These are phyloP conservation scores for Lacerta agilis DNA, from an alignment of 2,797 vertebrate species.

Conservation along the genomic window DNA sequence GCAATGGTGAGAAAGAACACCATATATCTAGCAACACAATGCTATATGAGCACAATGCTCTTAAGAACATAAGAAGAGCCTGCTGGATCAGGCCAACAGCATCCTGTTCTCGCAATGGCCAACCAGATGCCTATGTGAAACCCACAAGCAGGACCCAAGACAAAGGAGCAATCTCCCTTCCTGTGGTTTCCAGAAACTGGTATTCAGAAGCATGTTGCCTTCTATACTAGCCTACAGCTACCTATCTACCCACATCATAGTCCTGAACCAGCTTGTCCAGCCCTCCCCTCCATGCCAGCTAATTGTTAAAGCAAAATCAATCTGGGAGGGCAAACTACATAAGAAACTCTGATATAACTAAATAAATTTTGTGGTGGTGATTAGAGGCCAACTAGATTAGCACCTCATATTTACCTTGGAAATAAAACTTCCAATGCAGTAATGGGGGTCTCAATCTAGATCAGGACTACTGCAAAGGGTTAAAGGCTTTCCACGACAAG, in stretches of 20 bases:
- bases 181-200: no score
- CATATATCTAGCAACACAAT: no score
- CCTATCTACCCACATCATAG: background rate
- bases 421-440: background rate
- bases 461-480: background rate
- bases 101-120: no score
- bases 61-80: no score
- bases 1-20: background rate
- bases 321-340: background rate
- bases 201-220: no score
- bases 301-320: background rate
- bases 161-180: no score
- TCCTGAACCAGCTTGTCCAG: background rate
- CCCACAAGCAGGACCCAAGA: no score
- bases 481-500: background rate
- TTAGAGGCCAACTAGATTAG: background rate
- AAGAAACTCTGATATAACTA: background rate
- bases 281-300: background rate
- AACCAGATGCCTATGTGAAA: no score
- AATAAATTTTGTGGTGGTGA: background rate
- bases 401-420: background rate
- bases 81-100: no score
- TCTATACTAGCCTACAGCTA: no score
- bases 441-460: background rate
- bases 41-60: no score